These are phyloP conservation scores for Drosophila paranaensis DNA, from an alignment of 2,888 invertebrate species.

Conservation along the genomic window DNA sequence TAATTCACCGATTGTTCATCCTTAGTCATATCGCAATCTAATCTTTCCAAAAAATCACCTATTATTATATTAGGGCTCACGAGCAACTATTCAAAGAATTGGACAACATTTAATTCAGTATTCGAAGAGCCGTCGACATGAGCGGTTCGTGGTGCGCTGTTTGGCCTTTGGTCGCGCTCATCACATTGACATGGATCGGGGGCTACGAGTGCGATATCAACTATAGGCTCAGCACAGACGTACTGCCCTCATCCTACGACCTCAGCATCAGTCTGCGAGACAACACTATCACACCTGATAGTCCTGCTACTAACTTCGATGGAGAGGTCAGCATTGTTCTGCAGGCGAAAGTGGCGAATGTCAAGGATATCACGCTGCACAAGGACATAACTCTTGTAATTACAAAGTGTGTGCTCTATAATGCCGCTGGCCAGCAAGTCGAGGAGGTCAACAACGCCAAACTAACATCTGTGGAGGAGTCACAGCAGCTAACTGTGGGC, in stretches of 20 bases:
- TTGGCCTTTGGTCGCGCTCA: slow-evolving; percentile 11
- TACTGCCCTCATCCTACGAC: slow-evolving; percentile 86
- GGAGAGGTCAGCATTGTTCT: slow-evolving; percentile 85
- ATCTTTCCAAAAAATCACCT: slow-evolving; percentile 20
- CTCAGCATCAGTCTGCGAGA: slow-evolving; percentile 84
- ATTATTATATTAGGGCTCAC: background rate
- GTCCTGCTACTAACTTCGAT: slow-evolving; percentile 68
- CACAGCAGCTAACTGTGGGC: slow-evolving; percentile 85
- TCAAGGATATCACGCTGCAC: slow-evolving; percentile 86
- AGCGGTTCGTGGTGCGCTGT: slow-evolving; percentile 8
- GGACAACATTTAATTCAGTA: slow-evolving; percentile 27
- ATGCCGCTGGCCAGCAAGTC: slow-evolving; percentile 30
- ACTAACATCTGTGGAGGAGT: slow-evolving; percentile 70
- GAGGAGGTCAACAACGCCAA: slow-evolving; percentile 26
- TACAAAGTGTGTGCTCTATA: slow-evolving; percentile 41
- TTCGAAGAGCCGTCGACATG: slow-evolving; percentile 37
- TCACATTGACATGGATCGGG: slow-evolving; percentile 31
- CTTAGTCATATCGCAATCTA: slow-evolving; percentile 22
- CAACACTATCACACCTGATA: slow-evolving; percentile 36
- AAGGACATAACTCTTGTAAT: slow-evolving; percentile 70
- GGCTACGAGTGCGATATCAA: slow-evolving; percentile 25
- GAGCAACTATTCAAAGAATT: background rate
- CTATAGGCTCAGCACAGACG: slow-evolving; percentile 81
- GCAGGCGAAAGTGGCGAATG: slow-evolving; percentile 81
- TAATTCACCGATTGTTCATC: background rate